These are phyloP conservation scores for Aurelia sp. DNA, from an alignment of 30 jellyfish, hydroid and myxozoan species.

Conservation along the genomic window DNA sequence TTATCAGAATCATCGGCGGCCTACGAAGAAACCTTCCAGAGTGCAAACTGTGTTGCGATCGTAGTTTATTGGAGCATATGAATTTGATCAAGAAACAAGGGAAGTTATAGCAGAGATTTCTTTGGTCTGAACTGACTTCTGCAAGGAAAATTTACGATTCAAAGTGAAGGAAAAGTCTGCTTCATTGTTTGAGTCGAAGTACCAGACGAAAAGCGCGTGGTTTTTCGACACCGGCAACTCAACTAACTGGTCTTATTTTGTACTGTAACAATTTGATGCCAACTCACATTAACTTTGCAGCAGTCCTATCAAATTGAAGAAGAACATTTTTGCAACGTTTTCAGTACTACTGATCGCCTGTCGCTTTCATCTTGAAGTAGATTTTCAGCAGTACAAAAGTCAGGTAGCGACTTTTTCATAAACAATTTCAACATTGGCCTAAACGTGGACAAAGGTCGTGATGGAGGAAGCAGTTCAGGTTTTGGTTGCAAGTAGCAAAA, in stretches of 20 bases:
- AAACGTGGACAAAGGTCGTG: conserved; percentile 50
- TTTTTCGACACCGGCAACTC: conserved; percentile 11
- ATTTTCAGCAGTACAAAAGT: too few relatives aligned
- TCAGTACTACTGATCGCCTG: too few relatives aligned
- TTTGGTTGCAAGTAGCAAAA: conserved; percentile 58
- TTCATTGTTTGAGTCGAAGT: neutral
- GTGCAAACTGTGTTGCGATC: neutral
- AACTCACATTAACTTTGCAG: neutral
- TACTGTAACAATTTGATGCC: conserved; percentile 23
- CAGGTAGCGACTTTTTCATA: neutral
- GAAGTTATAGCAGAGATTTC: too few relatives aligned
- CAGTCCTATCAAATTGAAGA: neutral
- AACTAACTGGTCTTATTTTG: conserved; percentile 14
- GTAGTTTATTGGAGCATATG: neutral
- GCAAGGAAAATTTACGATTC: too few relatives aligned
- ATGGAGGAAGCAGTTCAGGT: conserved; percentile 82
- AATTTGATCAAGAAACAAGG: neutral
- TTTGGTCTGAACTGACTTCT: too few relatives aligned
- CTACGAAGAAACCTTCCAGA: neutral
- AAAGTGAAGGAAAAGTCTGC: too few relatives aligned
- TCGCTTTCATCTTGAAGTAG: too few relatives aligned
- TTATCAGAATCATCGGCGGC: conserved; percentile 13
- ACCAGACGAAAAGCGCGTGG: conserved; percentile 60
- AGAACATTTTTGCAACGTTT: neutral
- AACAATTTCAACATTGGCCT: conserved; percentile 28